phyloP scores from a whole-genome alignment of 2,888 invertebrate genomes.

The Pheosia tremula region DNA sequence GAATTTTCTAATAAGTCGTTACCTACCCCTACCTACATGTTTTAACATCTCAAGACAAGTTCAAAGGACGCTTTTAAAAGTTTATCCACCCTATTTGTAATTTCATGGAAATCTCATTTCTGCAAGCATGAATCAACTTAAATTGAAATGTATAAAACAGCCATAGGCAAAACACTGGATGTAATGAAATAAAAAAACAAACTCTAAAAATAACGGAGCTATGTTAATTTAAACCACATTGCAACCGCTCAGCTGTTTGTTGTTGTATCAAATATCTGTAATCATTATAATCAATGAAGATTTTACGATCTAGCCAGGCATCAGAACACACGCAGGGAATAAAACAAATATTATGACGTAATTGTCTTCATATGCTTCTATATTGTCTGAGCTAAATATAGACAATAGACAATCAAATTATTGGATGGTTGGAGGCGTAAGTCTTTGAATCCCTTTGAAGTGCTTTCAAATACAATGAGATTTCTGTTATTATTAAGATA shows the following conservation, averaged over 20 bases:
- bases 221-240: not conserved
- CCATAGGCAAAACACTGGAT: no score
- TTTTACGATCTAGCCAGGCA: conserved; percentile 25
- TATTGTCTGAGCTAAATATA: conserved; percentile 4
- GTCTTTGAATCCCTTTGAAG: not conserved
- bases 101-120: not conserved
- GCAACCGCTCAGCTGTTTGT: not conserved
- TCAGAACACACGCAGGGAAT: conserved; percentile 8
- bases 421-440: not conserved
- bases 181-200: not conserved
- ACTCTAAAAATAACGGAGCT: not conserved
- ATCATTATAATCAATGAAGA: conserved; percentile 17
- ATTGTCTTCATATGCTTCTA: conserved; percentile 4
- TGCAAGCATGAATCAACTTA: not conserved
- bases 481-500: not conserved
- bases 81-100: not conserved
- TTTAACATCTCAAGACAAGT: no score
- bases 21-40: no score
- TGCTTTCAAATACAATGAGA: not conserved
- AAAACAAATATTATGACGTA: conserved; percentile 9
- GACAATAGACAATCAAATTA: conserved; percentile 9
- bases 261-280: conserved; percentile 21
- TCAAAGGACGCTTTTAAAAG: not conserved
- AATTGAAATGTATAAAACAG: not conserved
- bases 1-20: no score